phyloP scores from a whole-genome alignment of 2,113 vertebrate genomes.

The Oreochromis tanganicae region DNA sequence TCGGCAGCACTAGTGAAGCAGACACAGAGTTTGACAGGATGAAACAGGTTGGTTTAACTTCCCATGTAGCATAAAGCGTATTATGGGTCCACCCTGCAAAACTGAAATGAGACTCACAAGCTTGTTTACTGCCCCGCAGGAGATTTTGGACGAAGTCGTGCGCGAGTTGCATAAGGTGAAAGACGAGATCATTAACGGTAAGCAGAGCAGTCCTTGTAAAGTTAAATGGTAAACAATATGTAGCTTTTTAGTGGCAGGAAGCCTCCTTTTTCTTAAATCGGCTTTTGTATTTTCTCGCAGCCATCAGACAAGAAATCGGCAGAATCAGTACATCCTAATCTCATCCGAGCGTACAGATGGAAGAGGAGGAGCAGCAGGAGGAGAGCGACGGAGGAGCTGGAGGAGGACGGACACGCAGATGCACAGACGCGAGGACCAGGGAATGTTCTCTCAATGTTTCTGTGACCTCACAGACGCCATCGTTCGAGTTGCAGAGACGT shows the following conservation, averaged over 20 bases:
- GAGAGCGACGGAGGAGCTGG: constrained; percentile 59
- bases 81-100: not conserved
- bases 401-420: constrained; percentile 58
- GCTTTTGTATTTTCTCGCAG: constrained; percentile 52
- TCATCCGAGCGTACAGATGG: constrained; percentile 12
- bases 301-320: constrained; percentile 96
- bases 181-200: constrained; percentile 98
- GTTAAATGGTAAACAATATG: not conserved
- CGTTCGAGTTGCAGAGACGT: constrained; percentile 67
- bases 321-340: constrained; percentile 92
- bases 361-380: constrained; percentile 9
- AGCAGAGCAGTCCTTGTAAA: constrained; percentile 38
- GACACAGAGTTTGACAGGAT: constrained; percentile 96
- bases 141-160: constrained; percentile 98
- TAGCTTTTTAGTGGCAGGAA: not conserved
- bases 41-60: constrained; percentile 84
- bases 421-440: constrained; percentile 55
- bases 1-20: constrained; percentile 85
- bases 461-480: constrained; percentile 53
- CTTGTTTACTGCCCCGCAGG: constrained; percentile 69
- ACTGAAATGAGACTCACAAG: not conserved
- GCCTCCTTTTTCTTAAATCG: not conserved
- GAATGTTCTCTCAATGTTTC: constrained; percentile 73
- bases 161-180: constrained; percentile 98
- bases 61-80: not conserved